Percentiles rank a stretch among this genome's conserved stretches.
These are phyloP conservation scores for Peucedramus taeniatus DNA, from an alignment of 2,113 vertebrate genomes.

Conservation along the genomic window DNA sequence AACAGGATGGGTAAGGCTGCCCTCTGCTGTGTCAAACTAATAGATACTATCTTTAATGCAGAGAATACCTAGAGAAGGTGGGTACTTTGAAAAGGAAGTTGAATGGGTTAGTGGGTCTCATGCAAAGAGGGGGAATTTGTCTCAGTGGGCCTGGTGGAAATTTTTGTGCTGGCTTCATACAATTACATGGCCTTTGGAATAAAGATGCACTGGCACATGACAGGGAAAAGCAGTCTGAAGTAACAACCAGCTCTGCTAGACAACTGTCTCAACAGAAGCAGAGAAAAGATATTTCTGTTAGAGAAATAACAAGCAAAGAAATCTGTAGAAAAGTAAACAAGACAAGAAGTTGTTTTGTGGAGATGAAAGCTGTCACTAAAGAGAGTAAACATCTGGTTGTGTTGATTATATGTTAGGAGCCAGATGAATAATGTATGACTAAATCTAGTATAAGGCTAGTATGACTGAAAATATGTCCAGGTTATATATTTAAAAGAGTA, in stretches of 20 bases:
- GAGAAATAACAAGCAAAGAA: neutral
- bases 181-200: neutral
- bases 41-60: neutral
- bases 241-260: neutral
- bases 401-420: neutral
- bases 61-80: neutral
- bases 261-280: neutral
- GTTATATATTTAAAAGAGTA: neutral
- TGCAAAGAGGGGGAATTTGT: neutral
- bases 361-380: slow-evolving; percentile 19
- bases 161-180: neutral
- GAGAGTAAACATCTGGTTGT: slow-evolving; percentile 10
- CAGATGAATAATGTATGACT: slow-evolving; percentile 32
- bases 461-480: neutral
- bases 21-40: neutral
- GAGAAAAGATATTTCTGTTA: neutral
- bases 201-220: neutral
- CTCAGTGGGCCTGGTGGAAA: neutral
- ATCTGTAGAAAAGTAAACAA: neutral
- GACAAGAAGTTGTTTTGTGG: neutral
- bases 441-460: neutral
- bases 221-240: neutral
- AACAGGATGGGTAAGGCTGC: slow-evolving; percentile 46
- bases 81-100: neutral
- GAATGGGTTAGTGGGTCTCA: neutral